A percentile compares a stretch with the other conserved stretches of the same genome.
Evolutionary conservation across 2,797 vertebrate species (phyloP).

Genomic region (Eleutherodactylus coqui): DNA sequence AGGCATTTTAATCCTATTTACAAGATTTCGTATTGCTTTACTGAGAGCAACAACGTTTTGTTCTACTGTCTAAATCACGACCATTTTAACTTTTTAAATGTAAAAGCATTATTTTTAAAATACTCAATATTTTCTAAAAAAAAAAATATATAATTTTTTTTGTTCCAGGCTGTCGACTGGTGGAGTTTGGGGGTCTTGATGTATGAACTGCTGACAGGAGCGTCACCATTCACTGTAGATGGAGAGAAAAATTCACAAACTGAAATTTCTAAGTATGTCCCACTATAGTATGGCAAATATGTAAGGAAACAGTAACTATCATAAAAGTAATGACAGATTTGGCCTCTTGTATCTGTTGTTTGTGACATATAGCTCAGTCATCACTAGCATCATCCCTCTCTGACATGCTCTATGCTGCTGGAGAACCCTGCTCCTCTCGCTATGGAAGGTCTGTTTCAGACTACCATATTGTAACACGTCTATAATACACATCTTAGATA

Average conservation of each 20-base stretch:
- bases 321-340: neutral
- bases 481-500: too few relatives aligned
- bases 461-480: too few relatives aligned
- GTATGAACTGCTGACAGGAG: constrained; percentile 96
- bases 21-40: too few relatives aligned
- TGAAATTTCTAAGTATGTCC: constrained; percentile 91
- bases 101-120: too few relatives aligned
- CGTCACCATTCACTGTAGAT: constrained; percentile 97
- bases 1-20: too few relatives aligned
- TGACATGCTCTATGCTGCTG: neutral
- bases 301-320: neutral
- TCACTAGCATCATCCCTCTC: neutral
- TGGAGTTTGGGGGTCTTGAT: constrained; percentile 98
- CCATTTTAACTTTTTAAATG: too few relatives aligned
- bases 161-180: constrained; percentile 95
- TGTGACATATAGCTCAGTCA: too few relatives aligned
- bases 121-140: too few relatives aligned
- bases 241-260: constrained; percentile 96
- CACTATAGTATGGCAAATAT: neutral
- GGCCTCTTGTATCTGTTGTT: neutral
- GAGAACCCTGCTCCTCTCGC: neutral
- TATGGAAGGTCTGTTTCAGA: neutral
- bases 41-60: too few relatives aligned
- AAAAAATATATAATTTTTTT: too few relatives aligned
- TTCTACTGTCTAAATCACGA: too few relatives aligned